phyloP scores from a whole-genome alignment of 2,888 invertebrate species.

The Pseudococcus jackbeardsleyi region DNA sequence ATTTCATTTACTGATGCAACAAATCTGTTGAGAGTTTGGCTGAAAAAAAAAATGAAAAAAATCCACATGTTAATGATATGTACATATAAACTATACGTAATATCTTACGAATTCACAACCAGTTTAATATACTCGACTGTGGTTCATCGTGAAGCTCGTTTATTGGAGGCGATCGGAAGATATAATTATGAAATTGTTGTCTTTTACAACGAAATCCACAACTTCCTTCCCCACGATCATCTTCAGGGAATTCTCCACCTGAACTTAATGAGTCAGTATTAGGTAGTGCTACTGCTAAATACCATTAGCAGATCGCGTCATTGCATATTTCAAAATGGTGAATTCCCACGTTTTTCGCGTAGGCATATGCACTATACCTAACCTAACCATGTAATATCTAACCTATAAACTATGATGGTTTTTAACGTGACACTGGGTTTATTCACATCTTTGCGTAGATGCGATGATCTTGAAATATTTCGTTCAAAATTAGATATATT shows the following conservation, averaged over 20 bases:
- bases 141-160: constrained; percentile 15
- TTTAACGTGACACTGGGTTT: constrained; percentile 21
- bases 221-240: constrained; percentile 20
- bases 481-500: background rate
- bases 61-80: background rate
- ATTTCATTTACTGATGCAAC: background rate
- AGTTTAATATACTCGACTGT: background rate
- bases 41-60: background rate
- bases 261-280: constrained; percentile 13
- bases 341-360: constrained; percentile 37
- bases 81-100: background rate
- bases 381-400: background rate
- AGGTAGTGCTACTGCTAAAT: constrained; percentile 2
- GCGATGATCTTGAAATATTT: constrained; percentile 18
- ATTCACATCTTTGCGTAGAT: constrained; percentile 20
- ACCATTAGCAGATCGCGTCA: constrained; percentile 5
- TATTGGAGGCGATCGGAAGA: background rate
- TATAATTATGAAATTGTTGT: constrained; percentile 17
- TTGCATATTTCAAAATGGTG: background rate
- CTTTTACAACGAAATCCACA: background rate
- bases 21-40: background rate
- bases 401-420: background rate
- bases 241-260: constrained; percentile 34
- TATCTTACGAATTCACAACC: background rate
- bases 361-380: background rate